Evolutionary conservation across 1,140 invertebrate genomes (phyloP).

Genomic region (Ceratina japonica): DNA sequence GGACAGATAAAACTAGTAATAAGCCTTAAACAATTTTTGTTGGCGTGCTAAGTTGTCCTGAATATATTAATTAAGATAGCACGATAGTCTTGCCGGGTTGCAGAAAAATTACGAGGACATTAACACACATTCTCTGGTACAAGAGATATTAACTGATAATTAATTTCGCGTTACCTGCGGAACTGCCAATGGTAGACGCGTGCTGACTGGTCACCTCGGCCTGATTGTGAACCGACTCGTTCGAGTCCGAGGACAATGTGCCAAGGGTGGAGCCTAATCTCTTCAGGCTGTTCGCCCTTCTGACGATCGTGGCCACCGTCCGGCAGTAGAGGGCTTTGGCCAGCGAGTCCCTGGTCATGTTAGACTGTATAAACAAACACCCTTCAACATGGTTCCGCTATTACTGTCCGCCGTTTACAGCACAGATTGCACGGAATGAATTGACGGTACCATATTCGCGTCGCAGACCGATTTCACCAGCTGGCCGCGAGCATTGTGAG

Average conservation of each 20-base stretch:
- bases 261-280: slow-evolving; percentile 92
- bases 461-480: slow-evolving; percentile 91
- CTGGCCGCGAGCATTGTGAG: slow-evolving; percentile 91
- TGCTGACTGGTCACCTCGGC: slow-evolving; percentile 91
- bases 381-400: slow-evolving; percentile 32
- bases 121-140: too few relatives aligned
- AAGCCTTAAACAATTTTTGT: background rate
- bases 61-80: background rate
- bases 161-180: slow-evolving; percentile 71
- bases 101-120: background rate
- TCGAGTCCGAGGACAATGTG: slow-evolving; percentile 93
- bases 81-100: background rate
- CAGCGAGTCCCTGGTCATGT: slow-evolving; percentile 91
- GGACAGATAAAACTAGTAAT: background rate
- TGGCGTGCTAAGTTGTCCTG: background rate
- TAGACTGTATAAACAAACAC: slow-evolving; percentile 81
- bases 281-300: slow-evolving; percentile 94
- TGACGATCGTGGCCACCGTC: slow-evolving; percentile 96
- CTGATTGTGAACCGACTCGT: slow-evolving; percentile 94
- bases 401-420: background rate
- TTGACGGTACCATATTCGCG: slow-evolving; percentile 84
- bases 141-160: too few relatives aligned
- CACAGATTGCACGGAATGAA: slow-evolving; percentile 2
- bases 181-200: slow-evolving; percentile 90
- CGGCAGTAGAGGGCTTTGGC: slow-evolving; percentile 96